Base-by-base conservation (phyloP, 2,797 vertebrate genomes). In the Momotus momota region DNA sequence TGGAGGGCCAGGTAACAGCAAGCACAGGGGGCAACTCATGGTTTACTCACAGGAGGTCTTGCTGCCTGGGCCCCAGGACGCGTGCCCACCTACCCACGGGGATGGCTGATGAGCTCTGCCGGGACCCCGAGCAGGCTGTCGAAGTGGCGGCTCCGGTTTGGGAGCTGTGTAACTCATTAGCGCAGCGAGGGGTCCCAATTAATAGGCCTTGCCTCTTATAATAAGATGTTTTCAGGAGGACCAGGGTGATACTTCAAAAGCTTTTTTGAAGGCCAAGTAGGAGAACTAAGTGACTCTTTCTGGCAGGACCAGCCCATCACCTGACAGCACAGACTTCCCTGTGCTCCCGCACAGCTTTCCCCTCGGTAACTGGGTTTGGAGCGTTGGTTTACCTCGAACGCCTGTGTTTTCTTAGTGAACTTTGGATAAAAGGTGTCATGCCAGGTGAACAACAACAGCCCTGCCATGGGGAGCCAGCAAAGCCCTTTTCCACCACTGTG, bases 71-170 rank as follows among this genome's bases (percentile, higher is more conserved):
- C 33, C 65, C 12, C 11, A 70, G 48, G n/a, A 11, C 35, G 62
- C 0, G 0, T 40, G 66, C 38, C n/a, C 43, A 31, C 10, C 14
- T 35, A 10, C 0, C 35, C 35, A 35, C 8, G 0, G 55, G 41
- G 33, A 29, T 14, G 58, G 64, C 27, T 61, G 35, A n/a, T 18
- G 40, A 57, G 82, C n/a, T 72, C 69, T 80, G 26, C 71, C 0
- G 2, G 51, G 25, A 31, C 9, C 26, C 2, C 0, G 29, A 35
- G n/a, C 43, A 46, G 43, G n/a, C 82, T 86, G 66, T 35, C 66
- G 41, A 22, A 70, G 40, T 0, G 2, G 23, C 26, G 20, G 72
- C 48, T 93, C 70, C n/a, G 29, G 51, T 70, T 23, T 73, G 49
- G 64, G 88, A 65, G 80, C 52, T 65, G 27, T 82, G 48, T 27